phyloP scores from a whole-genome alignment of 53 echinoderm and acorn worm genomes.

The Temnopleurus reevesii region DNA sequence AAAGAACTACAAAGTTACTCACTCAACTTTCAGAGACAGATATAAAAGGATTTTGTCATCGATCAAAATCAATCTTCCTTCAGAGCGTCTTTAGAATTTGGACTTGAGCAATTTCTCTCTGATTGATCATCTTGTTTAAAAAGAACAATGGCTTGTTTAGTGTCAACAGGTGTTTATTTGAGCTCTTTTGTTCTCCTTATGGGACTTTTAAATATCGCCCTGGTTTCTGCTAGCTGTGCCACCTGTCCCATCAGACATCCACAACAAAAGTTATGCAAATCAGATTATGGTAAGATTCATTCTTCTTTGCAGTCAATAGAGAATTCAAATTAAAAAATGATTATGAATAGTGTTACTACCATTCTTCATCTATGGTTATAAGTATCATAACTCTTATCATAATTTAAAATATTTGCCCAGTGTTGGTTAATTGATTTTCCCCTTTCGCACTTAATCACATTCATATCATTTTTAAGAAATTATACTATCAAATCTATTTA shows the following conservation, averaged over 20 bases:
- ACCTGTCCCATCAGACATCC: constrained; percentile 62
- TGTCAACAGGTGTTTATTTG: not conserved
- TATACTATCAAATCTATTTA: no score
- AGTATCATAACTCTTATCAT: no score
- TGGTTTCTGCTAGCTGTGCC: constrained; percentile 51
- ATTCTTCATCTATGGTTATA: no score
- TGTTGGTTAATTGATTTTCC: no score
- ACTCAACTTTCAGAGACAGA: not conserved
- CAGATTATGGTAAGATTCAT: constrained; percentile 50
- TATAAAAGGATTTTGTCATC: not conserved
- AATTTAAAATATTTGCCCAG: no score
- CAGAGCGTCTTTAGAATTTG: not conserved
- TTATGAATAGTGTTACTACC: no score
- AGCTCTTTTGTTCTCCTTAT: not conserved
- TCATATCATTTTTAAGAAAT: no score
- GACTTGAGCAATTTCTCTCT: not conserved
- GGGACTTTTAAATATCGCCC: constrained; percentile 7
- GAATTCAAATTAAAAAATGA: no score
- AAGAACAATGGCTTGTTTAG: not conserved
- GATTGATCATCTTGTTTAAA: no score
- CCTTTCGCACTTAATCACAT: no score
- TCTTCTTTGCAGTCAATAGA: not conserved
- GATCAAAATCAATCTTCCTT: not conserved
- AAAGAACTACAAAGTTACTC: not conserved
- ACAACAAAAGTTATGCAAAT: constrained; percentile 65